Conservation (phyloP, 2,113 vertebrate species). For the Leptosomus discolor region DNA sequence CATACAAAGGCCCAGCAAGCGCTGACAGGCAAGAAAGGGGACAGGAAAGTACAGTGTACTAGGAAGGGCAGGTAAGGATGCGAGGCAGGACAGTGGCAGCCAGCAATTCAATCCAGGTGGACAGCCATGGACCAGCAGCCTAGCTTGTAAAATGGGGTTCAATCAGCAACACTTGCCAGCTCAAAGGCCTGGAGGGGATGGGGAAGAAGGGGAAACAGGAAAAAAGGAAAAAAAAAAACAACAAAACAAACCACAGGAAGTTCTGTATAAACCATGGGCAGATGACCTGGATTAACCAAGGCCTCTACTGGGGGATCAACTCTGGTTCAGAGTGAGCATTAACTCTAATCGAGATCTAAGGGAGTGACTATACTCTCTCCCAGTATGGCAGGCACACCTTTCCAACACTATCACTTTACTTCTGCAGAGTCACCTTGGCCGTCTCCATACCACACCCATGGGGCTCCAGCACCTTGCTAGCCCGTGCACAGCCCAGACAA, state of each 20-base stretch:
- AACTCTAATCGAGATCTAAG: background rate
- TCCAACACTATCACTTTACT: background rate
- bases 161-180: background rate
- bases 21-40: background rate
- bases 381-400: background rate
- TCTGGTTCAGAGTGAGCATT: background rate
- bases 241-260: background rate
- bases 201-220: fast-evolving
- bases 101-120: background rate
- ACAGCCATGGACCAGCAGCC: background rate
- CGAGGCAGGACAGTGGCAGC: background rate
- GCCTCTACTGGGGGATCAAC: background rate
- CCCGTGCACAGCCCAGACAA: background rate
- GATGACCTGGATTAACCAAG: background rate
- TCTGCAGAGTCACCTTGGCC: background rate
- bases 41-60: background rate
- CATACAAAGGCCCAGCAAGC: background rate
- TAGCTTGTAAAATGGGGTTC: background rate
- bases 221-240: no score
- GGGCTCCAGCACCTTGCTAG: background rate
- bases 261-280: background rate
- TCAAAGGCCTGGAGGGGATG: background rate
- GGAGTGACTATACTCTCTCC: background rate
- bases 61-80: background rate
- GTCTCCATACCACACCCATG: background rate